phyloP scores from a whole-genome alignment of 2,797 vertebrate genomes.

The Chaetodon trifasciatus region DNA sequence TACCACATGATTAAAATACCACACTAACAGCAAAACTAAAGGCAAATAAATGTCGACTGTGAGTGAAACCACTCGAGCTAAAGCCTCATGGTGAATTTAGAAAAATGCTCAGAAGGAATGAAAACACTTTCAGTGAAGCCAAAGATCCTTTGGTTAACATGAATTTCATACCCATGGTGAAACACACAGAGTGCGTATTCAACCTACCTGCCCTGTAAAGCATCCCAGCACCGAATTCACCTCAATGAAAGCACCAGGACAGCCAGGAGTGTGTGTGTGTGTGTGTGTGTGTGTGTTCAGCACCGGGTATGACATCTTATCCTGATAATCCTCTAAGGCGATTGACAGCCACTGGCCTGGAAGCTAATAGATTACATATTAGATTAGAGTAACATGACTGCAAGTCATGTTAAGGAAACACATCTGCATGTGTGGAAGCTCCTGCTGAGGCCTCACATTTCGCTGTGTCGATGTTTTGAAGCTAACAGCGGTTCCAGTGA shows the following conservation, averaged over 20 bases:
- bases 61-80: background rate
- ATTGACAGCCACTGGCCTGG: conserved; percentile 46
- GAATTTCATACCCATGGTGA: background rate
- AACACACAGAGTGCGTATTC: background rate
- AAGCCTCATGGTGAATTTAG: background rate
- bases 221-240: conserved; percentile 13
- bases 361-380: conserved; percentile 43
- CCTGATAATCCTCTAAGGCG: conserved; percentile 61
- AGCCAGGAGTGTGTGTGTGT: conserved; percentile 18
- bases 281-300: conserved; percentile 32
- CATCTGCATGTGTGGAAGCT: too few relatives aligned
- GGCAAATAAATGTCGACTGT: background rate
- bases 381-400: conserved; percentile 36
- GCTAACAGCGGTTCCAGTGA: too few relatives aligned
- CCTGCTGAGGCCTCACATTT: too few relatives aligned
- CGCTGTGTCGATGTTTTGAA: too few relatives aligned
- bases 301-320: conserved; percentile 61
- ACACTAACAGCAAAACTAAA: background rate
- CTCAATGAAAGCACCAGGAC: conserved; percentile 12
- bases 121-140: too few relatives aligned
- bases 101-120: background rate
- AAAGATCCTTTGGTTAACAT: background rate
- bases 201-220: conserved; percentile 46
- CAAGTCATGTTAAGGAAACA: background rate
- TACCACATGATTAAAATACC: too few relatives aligned